A percentile compares a stretch with the other conserved stretches of the same genome.
phyloP scores from a whole-genome alignment of 1,140 invertebrate genomes.

The Rhagoletis zephyria region DNA sequence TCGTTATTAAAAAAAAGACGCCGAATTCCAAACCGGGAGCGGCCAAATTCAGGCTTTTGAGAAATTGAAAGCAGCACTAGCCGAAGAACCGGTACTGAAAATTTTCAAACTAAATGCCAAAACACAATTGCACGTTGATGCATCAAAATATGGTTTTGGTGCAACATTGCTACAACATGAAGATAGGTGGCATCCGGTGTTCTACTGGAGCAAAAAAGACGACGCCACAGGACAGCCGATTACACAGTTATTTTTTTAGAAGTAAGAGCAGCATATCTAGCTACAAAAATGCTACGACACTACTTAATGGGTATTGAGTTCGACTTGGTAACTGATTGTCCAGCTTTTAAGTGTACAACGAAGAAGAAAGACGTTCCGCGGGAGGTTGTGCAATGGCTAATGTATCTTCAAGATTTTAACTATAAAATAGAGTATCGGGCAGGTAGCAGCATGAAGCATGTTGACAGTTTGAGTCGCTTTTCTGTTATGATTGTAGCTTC shows the following conservation, averaged over 20 bases:
- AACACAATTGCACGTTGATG: conserved; percentile 47
- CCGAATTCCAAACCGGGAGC: neutral
- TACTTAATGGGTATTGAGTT: conserved; percentile 32
- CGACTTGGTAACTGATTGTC: conserved; percentile 35
- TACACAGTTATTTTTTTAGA: conserved; percentile 46
- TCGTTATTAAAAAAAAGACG: conserved; percentile 11
- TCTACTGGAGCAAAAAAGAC: conserved; percentile 67
- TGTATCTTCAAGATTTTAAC: conserved; percentile 29
- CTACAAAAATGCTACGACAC: conserved; percentile 27
- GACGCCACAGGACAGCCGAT: conserved; percentile 68
- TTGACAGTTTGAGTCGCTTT: conserved; percentile 67
- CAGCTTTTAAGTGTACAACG: neutral
- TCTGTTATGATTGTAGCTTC: conserved; percentile 53
- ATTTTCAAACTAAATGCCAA: conserved; percentile 41
- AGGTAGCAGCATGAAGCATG: conserved; percentile 2
- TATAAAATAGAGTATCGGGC: conserved; percentile 9
- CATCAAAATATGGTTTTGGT: conserved; percentile 59
- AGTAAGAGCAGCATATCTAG: conserved; percentile 33
- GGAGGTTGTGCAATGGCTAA: conserved; percentile 2
- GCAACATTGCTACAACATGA: conserved; percentile 57
- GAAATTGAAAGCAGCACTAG: neutral
- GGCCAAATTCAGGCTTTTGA: conserved; percentile 24
- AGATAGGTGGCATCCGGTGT: conserved; percentile 53
- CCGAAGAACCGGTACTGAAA: neutral
- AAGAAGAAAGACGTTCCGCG: conserved; percentile 18